Evolutionary conservation across 2,797 vertebrate species (phyloP).

Genomic region (Arvicola amphibius): DNA sequence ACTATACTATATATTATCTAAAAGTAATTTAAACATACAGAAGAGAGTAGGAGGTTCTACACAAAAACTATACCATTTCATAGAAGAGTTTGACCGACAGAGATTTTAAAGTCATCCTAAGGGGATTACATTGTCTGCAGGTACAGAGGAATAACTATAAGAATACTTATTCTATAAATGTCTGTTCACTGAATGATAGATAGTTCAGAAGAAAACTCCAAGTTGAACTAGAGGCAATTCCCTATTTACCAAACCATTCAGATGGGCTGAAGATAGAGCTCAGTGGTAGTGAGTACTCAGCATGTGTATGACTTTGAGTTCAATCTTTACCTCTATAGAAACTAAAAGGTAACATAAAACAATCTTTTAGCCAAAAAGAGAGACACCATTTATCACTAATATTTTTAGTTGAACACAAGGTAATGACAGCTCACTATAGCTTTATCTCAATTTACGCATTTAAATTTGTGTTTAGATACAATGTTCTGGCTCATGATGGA

Average conservation of each 20-base stretch:
- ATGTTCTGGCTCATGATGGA: background rate
- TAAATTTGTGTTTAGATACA: background rate
- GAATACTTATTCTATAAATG: background rate
- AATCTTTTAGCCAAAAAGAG: background rate
- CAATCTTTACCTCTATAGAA: background rate
- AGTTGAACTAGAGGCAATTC: background rate
- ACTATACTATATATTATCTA: background rate
- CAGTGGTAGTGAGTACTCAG: background rate
- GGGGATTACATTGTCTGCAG: background rate
- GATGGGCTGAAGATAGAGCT: background rate
- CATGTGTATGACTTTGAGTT: background rate
- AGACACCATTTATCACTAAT: background rate
- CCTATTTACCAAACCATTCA: slow-evolving; percentile 16
- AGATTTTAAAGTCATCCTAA: background rate
- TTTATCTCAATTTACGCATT: background rate
- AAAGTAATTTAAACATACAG: background rate
- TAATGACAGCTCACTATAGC: background rate
- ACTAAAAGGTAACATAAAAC: background rate
- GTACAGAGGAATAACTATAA: background rate
- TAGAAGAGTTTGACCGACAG: background rate
- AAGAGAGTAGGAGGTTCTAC: background rate
- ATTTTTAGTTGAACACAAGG: background rate
- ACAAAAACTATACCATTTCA: background rate
- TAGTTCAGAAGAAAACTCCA: background rate
- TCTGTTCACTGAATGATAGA: background rate